phyloP scores from a whole-genome alignment of 2,797 vertebrate species.

The Protosalanx chinensis region DNA sequence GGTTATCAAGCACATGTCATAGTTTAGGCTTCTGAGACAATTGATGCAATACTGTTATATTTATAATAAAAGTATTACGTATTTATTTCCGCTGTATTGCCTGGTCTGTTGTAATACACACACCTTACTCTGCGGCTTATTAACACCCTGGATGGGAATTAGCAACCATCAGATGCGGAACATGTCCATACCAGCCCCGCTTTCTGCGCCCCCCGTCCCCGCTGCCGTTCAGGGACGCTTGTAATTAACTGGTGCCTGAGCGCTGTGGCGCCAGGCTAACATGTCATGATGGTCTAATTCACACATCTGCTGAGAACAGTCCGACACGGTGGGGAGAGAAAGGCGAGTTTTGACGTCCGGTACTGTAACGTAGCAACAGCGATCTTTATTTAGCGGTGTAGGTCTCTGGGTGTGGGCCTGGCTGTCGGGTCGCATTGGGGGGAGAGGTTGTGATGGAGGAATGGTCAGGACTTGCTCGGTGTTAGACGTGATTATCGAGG shows the following conservation, averaged over 20 bases:
- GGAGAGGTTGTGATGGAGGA: slow-evolving; percentile 47
- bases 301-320: slow-evolving; percentile 9
- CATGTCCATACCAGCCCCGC: slow-evolving; percentile 43
- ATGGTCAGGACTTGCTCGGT: slow-evolving; percentile 44
- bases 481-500: slow-evolving; percentile 38
- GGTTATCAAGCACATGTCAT: slow-evolving; percentile 24
- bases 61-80: slow-evolving; percentile 13
- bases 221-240: slow-evolving; percentile 35
- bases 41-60: slow-evolving; percentile 20
- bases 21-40: slow-evolving; percentile 1
- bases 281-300: slow-evolving; percentile 27
- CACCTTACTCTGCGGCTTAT: slow-evolving; percentile 22
- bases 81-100: slow-evolving; percentile 15
- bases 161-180: slow-evolving; percentile 44
- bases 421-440: slow-evolving; percentile 50
- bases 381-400: slow-evolving; percentile 67
- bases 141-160: slow-evolving; percentile 37
- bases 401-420: slow-evolving; percentile 59
- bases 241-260: slow-evolving; percentile 18
- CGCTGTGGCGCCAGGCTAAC: slow-evolving; percentile 30
- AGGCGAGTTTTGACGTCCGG: slow-evolving; percentile 38
- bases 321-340: slow-evolving; percentile 10
- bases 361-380: slow-evolving; percentile 73
- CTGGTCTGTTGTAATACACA: slow-evolving; percentile 35
- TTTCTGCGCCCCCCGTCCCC: slow-evolving; percentile 27